Evolutionary conservation across 2,888 invertebrate genomes (phyloP).

Genomic region (Dastarcus helophoroides): DNA sequence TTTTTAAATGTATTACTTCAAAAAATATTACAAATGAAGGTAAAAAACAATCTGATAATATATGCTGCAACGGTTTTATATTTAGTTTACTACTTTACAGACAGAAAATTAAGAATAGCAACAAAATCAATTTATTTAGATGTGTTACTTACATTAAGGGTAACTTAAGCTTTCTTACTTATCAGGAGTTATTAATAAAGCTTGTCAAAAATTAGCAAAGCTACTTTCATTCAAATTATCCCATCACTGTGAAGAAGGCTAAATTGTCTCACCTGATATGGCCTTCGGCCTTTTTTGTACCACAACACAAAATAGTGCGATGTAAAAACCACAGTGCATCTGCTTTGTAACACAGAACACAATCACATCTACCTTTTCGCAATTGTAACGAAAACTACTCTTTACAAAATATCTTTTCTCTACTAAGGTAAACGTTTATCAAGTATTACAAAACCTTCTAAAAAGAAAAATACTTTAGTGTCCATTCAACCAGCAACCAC

Average conservation of each 20-base stretch:
- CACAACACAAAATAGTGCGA: constrained; percentile 10
- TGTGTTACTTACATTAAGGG: too few relatives aligned
- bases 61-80: too few relatives aligned
- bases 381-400: background rate
- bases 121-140: too few relatives aligned
- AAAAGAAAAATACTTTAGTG: constrained; percentile 23
- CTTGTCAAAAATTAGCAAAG: too few relatives aligned
- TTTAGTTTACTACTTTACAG: too few relatives aligned
- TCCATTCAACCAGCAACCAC: background rate
- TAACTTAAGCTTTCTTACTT: too few relatives aligned
- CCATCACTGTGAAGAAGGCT: constrained; percentile 9
- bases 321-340: constrained; percentile 8
- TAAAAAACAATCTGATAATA: too few relatives aligned
- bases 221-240: too few relatives aligned
- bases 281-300: constrained; percentile 13
- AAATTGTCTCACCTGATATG: constrained; percentile 17
- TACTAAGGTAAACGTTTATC: constrained; percentile 9
- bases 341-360: constrained; percentile 10
- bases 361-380: constrained; percentile 5
- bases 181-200: too few relatives aligned
- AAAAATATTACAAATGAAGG: too few relatives aligned
- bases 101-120: too few relatives aligned
- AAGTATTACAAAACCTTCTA: constrained; percentile 24
- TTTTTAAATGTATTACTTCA: too few relatives aligned
- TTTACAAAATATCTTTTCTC: constrained; percentile 1